These are phyloP conservation scores for Pantherophis alleghaniensis DNA, from an alignment of 2,797 vertebrate genomes.

Conservation along the genomic window DNA sequence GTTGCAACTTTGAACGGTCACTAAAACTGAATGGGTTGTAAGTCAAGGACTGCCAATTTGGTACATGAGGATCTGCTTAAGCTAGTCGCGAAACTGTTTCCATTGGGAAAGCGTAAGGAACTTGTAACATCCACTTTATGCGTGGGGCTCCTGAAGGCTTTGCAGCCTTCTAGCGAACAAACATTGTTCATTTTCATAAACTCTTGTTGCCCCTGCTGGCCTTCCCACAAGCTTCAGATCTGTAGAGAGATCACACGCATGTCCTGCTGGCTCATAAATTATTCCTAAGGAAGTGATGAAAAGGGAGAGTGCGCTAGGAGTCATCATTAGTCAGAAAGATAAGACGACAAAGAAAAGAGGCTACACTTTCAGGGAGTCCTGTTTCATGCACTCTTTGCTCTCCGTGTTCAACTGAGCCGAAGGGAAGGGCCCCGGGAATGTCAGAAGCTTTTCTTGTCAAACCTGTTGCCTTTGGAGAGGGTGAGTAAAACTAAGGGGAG, in stretches of 20 bases:
- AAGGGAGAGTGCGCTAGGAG: conserved; percentile 14
- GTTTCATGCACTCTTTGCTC: conserved; percentile 44
- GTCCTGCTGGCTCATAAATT: not conserved
- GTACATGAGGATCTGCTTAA: not conserved
- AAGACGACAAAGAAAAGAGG: conserved; percentile 43
- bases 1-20: not conserved
- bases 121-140: not conserved
- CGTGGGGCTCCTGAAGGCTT: not conserved
- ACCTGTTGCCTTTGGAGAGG: conserved; percentile 63
- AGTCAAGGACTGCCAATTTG: not conserved
- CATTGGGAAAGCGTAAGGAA: not conserved
- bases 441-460: conserved; percentile 59
- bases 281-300: conserved; percentile 46
- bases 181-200: not conserved
- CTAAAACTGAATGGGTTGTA: not conserved
- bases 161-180: not conserved
- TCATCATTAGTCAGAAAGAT: conserved; percentile 43
- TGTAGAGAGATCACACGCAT: not conserved
- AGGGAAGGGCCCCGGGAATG: conserved; percentile 53
- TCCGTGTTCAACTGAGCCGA: conserved; percentile 42
- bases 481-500: conserved; percentile 32
- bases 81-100: not conserved
- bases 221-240: conserved; percentile 8
- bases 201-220: not conserved
- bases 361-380: conserved; percentile 46